Conservation (phyloP, 2,888 invertebrate genomes). For the Cylloceria caligata region DNA sequence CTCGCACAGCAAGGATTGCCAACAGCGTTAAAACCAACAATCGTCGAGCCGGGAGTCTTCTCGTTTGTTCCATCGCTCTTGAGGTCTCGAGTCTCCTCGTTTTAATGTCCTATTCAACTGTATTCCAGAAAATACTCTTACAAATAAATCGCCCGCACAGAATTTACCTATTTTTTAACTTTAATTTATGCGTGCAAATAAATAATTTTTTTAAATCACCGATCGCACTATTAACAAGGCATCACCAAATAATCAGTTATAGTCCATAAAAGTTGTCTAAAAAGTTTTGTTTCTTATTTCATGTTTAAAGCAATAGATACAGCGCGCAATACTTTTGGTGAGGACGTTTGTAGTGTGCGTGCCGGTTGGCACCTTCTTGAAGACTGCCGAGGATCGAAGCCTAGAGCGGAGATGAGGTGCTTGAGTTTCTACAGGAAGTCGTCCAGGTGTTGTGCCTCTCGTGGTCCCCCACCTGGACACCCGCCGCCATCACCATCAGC, state of each 20-base stretch:
- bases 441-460: conserved; percentile 70
- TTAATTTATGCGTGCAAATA: neutral
- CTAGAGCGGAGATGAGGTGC: conserved; percentile 51
- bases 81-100: conserved; percentile 11
- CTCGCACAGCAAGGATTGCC: conserved; percentile 72
- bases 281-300: neutral
- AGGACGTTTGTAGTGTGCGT: neutral
- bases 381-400: conserved; percentile 57
- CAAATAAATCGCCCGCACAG: conserved; percentile 48
- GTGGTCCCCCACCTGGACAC: conserved; percentile 61
- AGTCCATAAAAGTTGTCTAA: neutral
- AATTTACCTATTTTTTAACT: conserved; percentile 16
- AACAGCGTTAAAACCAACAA: conserved; percentile 69
- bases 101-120: conserved; percentile 18
- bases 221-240: conserved; percentile 62
- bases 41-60: conserved; percentile 20
- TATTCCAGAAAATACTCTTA: conserved; percentile 40
- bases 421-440: conserved; percentile 70
- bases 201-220: conserved; percentile 69
- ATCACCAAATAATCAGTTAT: conserved; percentile 53
- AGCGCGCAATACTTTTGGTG: conserved; percentile 1
- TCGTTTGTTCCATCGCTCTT: conserved; percentile 55
- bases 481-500: conserved; percentile 8
- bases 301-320: neutral
- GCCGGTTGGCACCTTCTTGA: conserved; percentile 39